Evolutionary conservation across 2,113 vertebrate species (phyloP).

Genomic region (Symphodus melops): DNA sequence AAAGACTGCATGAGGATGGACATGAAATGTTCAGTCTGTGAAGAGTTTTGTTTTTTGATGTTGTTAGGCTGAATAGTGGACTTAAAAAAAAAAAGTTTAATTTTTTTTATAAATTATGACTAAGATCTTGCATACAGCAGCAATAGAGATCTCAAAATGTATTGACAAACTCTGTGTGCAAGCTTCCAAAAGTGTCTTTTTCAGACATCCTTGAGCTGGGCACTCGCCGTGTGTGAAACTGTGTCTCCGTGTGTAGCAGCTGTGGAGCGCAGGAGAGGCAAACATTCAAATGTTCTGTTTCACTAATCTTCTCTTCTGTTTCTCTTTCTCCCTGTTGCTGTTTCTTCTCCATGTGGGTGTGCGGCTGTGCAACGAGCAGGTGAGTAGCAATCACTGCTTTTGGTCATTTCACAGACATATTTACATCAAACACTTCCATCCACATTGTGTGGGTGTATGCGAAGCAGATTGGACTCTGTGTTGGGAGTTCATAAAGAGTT

Average conservation of each 20-base stretch:
- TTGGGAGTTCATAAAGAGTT: too few relatives aligned
- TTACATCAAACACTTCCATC: too few relatives aligned
- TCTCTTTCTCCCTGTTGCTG: constrained; percentile 1
- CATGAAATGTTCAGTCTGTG: too few relatives aligned
- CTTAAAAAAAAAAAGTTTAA: too few relatives aligned
- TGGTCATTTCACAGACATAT: not conserved
- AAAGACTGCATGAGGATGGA: too few relatives aligned
- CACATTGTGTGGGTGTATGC: too few relatives aligned
- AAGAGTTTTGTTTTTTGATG: too few relatives aligned
- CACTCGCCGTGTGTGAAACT: not conserved
- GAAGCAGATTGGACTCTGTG: too few relatives aligned
- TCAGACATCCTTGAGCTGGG: not conserved
- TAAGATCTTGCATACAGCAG: too few relatives aligned
- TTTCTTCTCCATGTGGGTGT: not conserved
- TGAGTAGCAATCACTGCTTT: constrained; percentile 27
- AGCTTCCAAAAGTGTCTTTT: not conserved
- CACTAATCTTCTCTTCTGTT: constrained; percentile 14
- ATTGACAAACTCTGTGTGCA: not conserved
- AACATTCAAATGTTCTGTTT: not conserved
- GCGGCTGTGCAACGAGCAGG: constrained; percentile 23
- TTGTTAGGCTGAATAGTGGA: too few relatives aligned
- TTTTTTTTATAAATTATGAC: too few relatives aligned
- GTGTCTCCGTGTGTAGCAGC: not conserved
- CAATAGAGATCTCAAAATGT: too few relatives aligned
- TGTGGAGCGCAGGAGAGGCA: not conserved